A percentile compares a stretch with the other conserved stretches of the same genome.
phyloP scores from a whole-genome alignment of 2,888 invertebrate genomes.

The Ramazzottius varieornatus region DNA sequence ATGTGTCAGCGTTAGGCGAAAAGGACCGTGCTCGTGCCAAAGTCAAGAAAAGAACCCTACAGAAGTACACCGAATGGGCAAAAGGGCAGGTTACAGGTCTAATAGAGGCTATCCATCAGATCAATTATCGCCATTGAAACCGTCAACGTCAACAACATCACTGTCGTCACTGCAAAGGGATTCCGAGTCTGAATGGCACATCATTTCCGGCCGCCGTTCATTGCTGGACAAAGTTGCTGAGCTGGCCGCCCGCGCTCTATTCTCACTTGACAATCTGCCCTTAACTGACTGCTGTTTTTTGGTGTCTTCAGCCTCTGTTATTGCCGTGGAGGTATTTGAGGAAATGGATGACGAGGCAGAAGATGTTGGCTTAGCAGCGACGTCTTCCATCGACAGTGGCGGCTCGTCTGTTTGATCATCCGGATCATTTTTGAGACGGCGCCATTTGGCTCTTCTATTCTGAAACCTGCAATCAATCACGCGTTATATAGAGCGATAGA shows the following conservation, averaged over 20 bases:
- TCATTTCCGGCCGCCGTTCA: not conserved
- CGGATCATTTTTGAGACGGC: not conserved
- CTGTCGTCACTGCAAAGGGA: not conserved
- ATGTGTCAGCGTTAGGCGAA: too few relatives aligned
- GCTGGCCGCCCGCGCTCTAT: not conserved
- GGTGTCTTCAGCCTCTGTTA: too few relatives aligned
- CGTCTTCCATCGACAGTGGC: too few relatives aligned
- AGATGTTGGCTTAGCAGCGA: too few relatives aligned
- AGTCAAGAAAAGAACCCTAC: too few relatives aligned
- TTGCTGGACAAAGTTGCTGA: not conserved
- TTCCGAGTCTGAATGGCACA: slow-evolving; percentile 3
- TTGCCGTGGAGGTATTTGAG: too few relatives aligned
- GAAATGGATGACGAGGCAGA: too few relatives aligned
- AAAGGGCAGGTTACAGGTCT: too few relatives aligned
- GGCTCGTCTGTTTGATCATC: not conserved
- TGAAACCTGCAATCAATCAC: slow-evolving; percentile 1
- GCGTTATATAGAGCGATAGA: not conserved
- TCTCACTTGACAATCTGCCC: not conserved
- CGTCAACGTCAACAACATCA: slow-evolving; percentile 1
- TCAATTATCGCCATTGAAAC: slow-evolving; percentile 3
- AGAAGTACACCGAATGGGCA: too few relatives aligned
- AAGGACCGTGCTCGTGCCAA: too few relatives aligned
- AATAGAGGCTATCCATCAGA: not conserved
- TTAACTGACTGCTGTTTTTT: too few relatives aligned
- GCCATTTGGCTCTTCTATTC: not conserved